phyloP scores from a whole-genome alignment of 2,797 vertebrate species.

The Amblyopsis hoosieri region DNA sequence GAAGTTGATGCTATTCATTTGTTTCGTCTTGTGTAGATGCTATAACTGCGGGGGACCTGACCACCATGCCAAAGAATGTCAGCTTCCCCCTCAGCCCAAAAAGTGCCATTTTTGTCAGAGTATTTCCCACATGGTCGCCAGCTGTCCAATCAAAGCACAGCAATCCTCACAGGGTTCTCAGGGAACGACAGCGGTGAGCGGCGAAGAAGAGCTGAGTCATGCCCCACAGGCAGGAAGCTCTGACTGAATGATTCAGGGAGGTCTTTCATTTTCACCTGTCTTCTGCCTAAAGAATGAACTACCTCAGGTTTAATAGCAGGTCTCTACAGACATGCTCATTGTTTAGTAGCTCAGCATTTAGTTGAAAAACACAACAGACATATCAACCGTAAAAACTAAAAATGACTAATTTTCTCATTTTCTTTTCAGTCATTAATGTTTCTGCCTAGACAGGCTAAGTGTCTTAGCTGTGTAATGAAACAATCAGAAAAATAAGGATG shows the following conservation, averaged over 20 bases:
- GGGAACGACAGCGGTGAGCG: slow-evolving; percentile 75
- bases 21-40: slow-evolving; percentile 73
- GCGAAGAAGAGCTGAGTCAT: slow-evolving; percentile 76
- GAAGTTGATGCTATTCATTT: background rate
- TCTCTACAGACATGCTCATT: slow-evolving; percentile 12
- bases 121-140: slow-evolving; percentile 90
- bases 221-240: slow-evolving; percentile 64
- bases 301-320: slow-evolving; percentile 64
- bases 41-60: slow-evolving; percentile 90
- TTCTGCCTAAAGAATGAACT: slow-evolving; percentile 51
- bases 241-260: slow-evolving; percentile 52
- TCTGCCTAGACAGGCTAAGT: slow-evolving; percentile 46
- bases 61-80: slow-evolving; percentile 94
- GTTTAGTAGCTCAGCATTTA: slow-evolving; percentile 26
- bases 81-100: slow-evolving; percentile 90
- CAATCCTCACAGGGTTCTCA: slow-evolving; percentile 80
- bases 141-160: slow-evolving; percentile 84
- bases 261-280: slow-evolving; percentile 36
- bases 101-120: slow-evolving; percentile 95
- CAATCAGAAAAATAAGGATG: slow-evolving; percentile 57
- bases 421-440: slow-evolving; percentile 8
- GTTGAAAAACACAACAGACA: slow-evolving; percentile 7
- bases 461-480: slow-evolving; percentile 65
- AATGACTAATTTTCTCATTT: slow-evolving; percentile 9
- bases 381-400: slow-evolving; percentile 9